Evolutionary conservation across 2,888 invertebrate genomes (phyloP), one percentile per base, ranked within the genome.

Genomic region (Eristalinus sepulchralis): DNA sequence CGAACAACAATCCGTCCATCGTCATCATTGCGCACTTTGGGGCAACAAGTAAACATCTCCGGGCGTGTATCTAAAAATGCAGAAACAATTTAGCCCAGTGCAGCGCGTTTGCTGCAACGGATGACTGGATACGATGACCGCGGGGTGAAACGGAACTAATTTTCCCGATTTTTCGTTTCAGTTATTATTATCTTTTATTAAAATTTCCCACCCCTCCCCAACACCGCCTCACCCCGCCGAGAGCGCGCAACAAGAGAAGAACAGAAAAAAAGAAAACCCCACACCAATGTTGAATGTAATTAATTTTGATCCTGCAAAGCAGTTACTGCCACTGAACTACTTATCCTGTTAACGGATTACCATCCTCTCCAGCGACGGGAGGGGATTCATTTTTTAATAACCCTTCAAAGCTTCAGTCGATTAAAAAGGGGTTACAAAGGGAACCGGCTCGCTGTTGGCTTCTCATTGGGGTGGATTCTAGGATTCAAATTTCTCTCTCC

Each of bases 261-360:
- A 47, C 17, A 24, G 11, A 57, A 71, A 53, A 47, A n/a, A 39
- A 27, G 5, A 27, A 27, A 27, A 27, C 2, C 2, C 2, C 27
- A 27, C 27, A 27, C 2, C 27, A 27, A 47, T 60, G 60, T 24
- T 71, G 59, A 71, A 72, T 34, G 72, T 53, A 72, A 72, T 72
- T 63, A 72, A 53, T 72, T 63, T 31, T 71, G 60, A 71, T 71
- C 71, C 71, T 62, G 72, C 47, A 39, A 72, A 33, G 62, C 33
- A 63, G 63, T 63, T 72, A 27, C 68, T 68, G 33, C 34, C 34
- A 22, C 59, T 39, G 34, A 27, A 59, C 36, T 70, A 17, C 59
- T 70, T 70, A 70, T 70, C 59, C 59, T 34, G 10, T 70, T 59
- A 27, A 17, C 6, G 47, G 20, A 22, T 13, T 17, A 22, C 53